These are phyloP conservation scores for Colaptes auratus DNA, from an alignment of 2,113 vertebrate species.

Conservation along the genomic window DNA sequence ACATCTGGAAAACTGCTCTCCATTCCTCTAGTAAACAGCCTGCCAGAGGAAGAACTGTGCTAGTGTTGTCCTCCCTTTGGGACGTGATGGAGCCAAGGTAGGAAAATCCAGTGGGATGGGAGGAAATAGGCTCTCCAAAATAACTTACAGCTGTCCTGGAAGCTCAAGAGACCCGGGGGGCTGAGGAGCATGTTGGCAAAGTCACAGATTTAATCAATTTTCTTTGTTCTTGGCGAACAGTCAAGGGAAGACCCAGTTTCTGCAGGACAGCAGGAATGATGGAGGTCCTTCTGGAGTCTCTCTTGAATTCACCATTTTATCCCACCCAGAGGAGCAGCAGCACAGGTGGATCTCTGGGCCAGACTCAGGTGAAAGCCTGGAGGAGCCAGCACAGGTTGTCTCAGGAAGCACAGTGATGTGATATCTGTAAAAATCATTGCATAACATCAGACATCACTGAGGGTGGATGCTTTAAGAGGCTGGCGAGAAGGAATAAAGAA, in stretches of 20 bases:
- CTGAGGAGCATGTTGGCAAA: neutral
- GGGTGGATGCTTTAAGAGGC: neutral
- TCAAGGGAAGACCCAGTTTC: neutral
- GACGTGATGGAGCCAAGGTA: constrained; percentile 43
- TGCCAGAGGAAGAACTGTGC: constrained; percentile 47
- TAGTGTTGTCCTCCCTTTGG: constrained; percentile 41
- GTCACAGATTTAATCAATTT: neutral
- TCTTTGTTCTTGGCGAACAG: neutral
- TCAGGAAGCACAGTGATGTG: neutral
- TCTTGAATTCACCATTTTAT: neutral
- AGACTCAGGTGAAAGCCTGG: neutral
- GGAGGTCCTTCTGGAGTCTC: neutral
- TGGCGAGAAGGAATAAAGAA: neutral
- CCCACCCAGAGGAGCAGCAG: neutral
- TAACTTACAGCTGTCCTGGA: constrained; percentile 56
- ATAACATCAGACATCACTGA: neutral
- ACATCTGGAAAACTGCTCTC: constrained; percentile 68
- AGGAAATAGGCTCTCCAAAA: constrained; percentile 26
- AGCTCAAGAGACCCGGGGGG: neutral
- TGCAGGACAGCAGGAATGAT: neutral
- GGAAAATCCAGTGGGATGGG: constrained; percentile 25
- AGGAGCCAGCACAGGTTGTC: neutral
- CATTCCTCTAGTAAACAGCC: constrained; percentile 47
- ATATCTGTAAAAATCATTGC: neutral
- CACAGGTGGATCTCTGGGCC: neutral